Evolutionary conservation across 2,113 vertebrate genomes (phyloP).

Genomic region (Varanus salvator): DNA sequence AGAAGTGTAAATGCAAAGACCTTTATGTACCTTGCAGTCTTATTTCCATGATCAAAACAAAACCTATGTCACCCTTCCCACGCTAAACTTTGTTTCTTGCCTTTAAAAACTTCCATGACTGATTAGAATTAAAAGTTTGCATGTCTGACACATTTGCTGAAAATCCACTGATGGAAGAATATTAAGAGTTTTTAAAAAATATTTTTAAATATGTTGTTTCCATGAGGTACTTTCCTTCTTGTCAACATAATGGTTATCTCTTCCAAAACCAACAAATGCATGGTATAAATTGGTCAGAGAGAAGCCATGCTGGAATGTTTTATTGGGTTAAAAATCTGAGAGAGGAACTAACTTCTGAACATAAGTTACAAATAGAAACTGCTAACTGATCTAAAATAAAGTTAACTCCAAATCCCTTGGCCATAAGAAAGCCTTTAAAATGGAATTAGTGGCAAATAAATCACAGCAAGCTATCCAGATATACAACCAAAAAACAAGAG

Average conservation of each 20-base stretch:
- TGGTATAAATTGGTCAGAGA: neutral
- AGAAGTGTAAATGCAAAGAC: neutral
- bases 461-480: neutral
- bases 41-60: too few species aligned
- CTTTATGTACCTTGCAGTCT: neutral
- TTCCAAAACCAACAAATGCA: neutral
- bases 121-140: too few species aligned
- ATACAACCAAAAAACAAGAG: neutral
- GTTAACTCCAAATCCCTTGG: slow-evolving; percentile 13
- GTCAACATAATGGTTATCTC: neutral
- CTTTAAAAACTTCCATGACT: too few species aligned
- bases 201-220: neutral
- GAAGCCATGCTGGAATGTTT: neutral
- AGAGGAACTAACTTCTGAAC: slow-evolving; percentile 1
- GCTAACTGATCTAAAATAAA: neutral
- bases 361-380: neutral
- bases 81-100: neutral
- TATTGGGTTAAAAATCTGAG: neutral
- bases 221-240: neutral
- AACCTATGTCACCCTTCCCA: too few species aligned
- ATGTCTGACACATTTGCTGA: neutral
- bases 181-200: neutral
- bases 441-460: neutral
- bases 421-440: slow-evolving; percentile 31
- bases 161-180: neutral